Evolutionary conservation across 2,888 invertebrate genomes (phyloP).

Genomic region (Buathra laborator): DNA sequence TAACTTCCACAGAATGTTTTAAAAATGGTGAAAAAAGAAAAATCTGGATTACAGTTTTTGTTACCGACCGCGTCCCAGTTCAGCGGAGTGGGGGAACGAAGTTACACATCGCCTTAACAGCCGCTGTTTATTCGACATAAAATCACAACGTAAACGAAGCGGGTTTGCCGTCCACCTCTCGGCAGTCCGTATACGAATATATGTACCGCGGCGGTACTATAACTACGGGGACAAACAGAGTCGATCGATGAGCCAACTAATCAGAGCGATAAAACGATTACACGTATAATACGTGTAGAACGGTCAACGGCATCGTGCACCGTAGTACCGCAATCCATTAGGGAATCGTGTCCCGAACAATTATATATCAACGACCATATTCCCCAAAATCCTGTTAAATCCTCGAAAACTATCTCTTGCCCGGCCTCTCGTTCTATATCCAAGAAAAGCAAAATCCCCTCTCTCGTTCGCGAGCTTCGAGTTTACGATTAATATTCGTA

Average conservation of each 20-base stretch:
- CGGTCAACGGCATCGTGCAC: conserved; percentile 55
- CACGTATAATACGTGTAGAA: conserved; percentile 65
- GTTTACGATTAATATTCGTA: not conserved
- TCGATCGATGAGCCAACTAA: conserved; percentile 67
- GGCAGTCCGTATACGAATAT: not conserved
- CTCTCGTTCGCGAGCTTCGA: not conserved
- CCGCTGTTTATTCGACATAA: not conserved
- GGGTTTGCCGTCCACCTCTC: not conserved
- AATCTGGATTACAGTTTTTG: not conserved
- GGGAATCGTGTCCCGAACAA: conserved; percentile 43
- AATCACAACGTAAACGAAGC: not conserved
- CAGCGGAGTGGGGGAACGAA: not conserved
- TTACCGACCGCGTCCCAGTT: not conserved
- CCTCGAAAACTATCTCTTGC: not conserved
- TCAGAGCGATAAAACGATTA: conserved; percentile 69
- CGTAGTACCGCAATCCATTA: conserved; percentile 55
- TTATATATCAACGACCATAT: conserved; percentile 44
- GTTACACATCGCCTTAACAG: not conserved
- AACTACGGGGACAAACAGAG: conserved; percentile 38
- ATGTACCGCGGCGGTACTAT: not conserved
- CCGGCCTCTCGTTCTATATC: not conserved
- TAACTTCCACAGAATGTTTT: not conserved
- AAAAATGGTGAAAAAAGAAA: not conserved
- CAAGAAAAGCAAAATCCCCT: conserved; percentile 3
- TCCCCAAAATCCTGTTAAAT: conserved; percentile 6